Evolutionary conservation across 35 echinoderm and acorn worm species (phyloP).

Genomic region (Hemicentrotus pulcherrimus): DNA sequence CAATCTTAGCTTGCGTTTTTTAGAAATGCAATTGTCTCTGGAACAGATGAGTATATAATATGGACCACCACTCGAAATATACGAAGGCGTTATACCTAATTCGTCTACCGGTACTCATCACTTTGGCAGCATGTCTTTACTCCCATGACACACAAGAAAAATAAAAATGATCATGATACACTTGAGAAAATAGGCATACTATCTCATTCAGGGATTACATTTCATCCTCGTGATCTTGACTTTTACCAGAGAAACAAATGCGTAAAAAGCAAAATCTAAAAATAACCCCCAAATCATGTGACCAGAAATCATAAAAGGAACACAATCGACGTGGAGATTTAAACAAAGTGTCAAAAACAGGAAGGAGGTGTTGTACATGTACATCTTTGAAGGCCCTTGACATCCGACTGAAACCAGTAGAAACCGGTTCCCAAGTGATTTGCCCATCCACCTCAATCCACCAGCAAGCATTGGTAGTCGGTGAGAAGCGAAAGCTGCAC

Average conservation of each 20-base stretch:
- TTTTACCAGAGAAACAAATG: neutral
- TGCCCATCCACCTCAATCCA: neutral
- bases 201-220: neutral
- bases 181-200: neutral
- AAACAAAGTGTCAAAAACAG: neutral
- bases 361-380: neutral
- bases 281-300: neutral
- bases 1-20: no score
- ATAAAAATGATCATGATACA: neutral
- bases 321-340: neutral
- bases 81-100: no score
- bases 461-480: neutral
- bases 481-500: neutral
- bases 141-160: no score
- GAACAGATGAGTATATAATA: no score
- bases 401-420: neutral
- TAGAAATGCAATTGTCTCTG: no score
- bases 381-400: neutral
- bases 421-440: constrained; percentile 7
- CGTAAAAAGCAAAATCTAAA: neutral
- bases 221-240: neutral
- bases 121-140: no score
- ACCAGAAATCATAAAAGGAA: constrained; percentile 6
- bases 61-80: no score
- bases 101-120: no score